These are phyloP conservation scores for Acleris emargana DNA, from an alignment of 2,888 invertebrate species.

Conservation along the genomic window DNA sequence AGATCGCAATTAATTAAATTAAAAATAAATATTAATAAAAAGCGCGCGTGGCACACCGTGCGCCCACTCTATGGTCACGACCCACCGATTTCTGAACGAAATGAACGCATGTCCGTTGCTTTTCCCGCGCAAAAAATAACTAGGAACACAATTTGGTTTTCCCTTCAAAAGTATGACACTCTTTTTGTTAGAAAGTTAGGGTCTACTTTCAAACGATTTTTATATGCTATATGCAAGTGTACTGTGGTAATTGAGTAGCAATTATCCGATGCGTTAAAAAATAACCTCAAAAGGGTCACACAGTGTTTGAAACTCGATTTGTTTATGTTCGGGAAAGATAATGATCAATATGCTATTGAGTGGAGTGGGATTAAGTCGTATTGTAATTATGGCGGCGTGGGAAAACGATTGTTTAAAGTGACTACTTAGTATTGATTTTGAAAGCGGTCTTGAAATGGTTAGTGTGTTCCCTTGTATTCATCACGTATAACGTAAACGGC, in stretches of 20 bases:
- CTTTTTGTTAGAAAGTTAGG: conserved; percentile 41
- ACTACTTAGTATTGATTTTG: conserved; percentile 1
- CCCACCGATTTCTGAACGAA: conserved; percentile 59
- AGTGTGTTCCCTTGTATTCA: neutral
- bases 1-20: conserved; percentile 69
- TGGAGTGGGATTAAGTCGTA: conserved; percentile 34
- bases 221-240: conserved; percentile 16
- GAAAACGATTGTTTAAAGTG: conserved; percentile 24
- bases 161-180: neutral
- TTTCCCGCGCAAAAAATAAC: conserved; percentile 59
- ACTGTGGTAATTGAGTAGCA: conserved; percentile 51
- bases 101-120: conserved; percentile 50
- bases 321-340: conserved; percentile 61
- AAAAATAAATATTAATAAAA: conserved; percentile 69
- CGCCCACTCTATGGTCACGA: conserved; percentile 66
- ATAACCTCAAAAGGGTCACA: conserved; percentile 65
- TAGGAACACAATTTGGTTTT: conserved; percentile 36
- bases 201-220: conserved; percentile 40
- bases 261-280: conserved; percentile 53
- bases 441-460: neutral
- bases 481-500: no score
- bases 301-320: conserved; percentile 68
- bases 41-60: conserved; percentile 69
- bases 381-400: conserved; percentile 34
- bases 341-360: conserved; percentile 40